A percentile compares a stretch with the other conserved stretches of the same genome.
phyloP scores from a whole-genome alignment of 2,797 vertebrate species.

The Taeniopygia guttata region DNA sequence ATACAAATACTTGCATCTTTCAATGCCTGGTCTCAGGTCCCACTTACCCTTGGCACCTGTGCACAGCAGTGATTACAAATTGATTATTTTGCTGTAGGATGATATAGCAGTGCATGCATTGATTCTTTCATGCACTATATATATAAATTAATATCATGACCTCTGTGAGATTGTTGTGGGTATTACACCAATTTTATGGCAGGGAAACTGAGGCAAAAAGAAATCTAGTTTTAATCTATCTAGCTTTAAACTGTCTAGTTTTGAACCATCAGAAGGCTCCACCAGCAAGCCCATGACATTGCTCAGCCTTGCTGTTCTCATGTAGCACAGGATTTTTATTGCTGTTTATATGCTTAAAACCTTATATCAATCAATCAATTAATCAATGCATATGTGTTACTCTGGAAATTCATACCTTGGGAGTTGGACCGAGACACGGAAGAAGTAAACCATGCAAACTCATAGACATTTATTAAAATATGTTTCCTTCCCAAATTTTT shows the following conservation, averaged over 20 bases:
- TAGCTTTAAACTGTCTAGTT: not conserved
- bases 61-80: not conserved
- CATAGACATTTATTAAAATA: not conserved
- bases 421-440: not conserved
- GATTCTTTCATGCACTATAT: not conserved
- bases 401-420: not conserved
- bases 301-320: not conserved
- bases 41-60: not conserved
- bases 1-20: not conserved
- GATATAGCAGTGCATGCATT: not conserved
- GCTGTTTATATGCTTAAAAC: not conserved
- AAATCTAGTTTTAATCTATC: not conserved
- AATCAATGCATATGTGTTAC: too few relatives aligned
- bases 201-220: not conserved
- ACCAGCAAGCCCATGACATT: not conserved
- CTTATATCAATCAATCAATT: not conserved
- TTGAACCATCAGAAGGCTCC: not conserved
- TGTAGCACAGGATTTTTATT: not conserved
- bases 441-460: not conserved
- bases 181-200: not conserved
- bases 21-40: not conserved
- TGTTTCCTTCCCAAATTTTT: not conserved
- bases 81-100: not conserved
- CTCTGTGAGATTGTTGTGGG: not conserved
- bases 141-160: not conserved